Percentiles rank a stretch among this genome's conserved stretches.
Evolutionary conservation across 2,888 invertebrate species (phyloP).

Genomic region (Listrodromus nycthemerus): DNA sequence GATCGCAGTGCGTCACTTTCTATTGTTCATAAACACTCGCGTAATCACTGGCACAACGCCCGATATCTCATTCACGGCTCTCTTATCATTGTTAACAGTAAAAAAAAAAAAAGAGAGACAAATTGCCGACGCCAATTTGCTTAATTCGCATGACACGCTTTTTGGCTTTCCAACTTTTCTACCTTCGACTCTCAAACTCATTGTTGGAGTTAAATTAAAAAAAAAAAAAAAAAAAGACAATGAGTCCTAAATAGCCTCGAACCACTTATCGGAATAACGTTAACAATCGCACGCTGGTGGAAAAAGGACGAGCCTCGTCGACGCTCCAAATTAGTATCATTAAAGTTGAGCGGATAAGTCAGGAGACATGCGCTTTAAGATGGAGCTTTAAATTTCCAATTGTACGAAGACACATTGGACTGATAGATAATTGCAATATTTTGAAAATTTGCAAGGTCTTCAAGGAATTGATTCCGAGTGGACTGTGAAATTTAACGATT

Average conservation of each 20-base stretch:
- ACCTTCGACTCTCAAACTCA: background rate
- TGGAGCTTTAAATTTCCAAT: too few species aligned
- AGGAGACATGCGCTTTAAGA: background rate
- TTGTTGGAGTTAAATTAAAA: background rate
- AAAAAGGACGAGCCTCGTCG: constrained; percentile 12
- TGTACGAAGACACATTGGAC: too few species aligned
- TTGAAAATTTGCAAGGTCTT: too few species aligned
- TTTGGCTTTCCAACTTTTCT: constrained; percentile 12
- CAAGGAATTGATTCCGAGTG: too few species aligned
- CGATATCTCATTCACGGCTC: background rate
- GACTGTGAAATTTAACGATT: too few species aligned
- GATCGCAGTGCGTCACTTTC: constrained; percentile 45
- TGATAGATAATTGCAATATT: too few species aligned
- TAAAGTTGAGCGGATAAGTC: constrained; percentile 3
- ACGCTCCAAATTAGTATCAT: constrained; percentile 35
- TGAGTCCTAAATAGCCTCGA: background rate
- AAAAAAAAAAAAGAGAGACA: background rate
- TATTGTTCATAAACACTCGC: constrained; percentile 40
- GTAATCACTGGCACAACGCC: background rate
- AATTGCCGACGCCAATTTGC: background rate
- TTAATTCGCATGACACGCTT: background rate
- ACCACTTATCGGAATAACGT: constrained; percentile 35
- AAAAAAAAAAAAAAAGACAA: background rate
- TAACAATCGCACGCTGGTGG: constrained; percentile 21
- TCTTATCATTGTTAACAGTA: background rate